Evolutionary conservation across 2,797 vertebrate species (phyloP), one percentile per base, ranked within the genome.

Genomic region (Typhlichthys subterraneus): DNA sequence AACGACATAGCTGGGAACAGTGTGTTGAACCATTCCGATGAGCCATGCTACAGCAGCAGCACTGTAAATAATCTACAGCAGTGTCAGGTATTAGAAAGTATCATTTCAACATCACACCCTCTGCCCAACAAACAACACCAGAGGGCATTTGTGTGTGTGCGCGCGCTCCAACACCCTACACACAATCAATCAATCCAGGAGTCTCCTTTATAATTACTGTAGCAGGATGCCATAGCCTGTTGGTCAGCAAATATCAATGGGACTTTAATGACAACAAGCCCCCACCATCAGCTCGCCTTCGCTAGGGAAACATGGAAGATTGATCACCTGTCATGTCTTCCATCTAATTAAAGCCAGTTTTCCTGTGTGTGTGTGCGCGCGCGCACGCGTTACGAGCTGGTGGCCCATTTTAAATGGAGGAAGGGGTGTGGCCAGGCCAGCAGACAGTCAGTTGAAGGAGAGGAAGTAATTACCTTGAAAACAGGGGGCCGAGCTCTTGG

Each of bases 381-480:
- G 84, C 76, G 4, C 53, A 45, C 72, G 63, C 17, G 86, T 87
- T 82, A 80, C 81, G 9, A 72, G 59, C 89, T 65, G 61, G 60
- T 55, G 60, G 58, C 69, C 65, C 69, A 80, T 77, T 81, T 86
- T 92, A 91, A 29, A 93, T 87, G 89, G 79, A 72, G 65, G 59
- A 64, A 87, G 63, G 71, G 61, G 77, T 77, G 63, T 67, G 67
- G 76, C 74, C 74, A 53, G 19, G 76, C 53, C 46, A 70, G 75
- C 63, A 61, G 62, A 86, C 63, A 74, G 86, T 84, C 50, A 17
- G 29, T 45, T 53, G 15, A 47, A 47, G 57, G 69, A 79, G 79
- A 84, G 92, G 88, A 93, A 94, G 93, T 92, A 94, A 96, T 94
- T 94, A 93, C 84, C 91, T 89, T 79, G 80, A 90, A 94, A 94